These are phyloP conservation scores for Eira barbara DNA, from an alignment of 2,113 vertebrate species.

Conservation along the genomic window DNA sequence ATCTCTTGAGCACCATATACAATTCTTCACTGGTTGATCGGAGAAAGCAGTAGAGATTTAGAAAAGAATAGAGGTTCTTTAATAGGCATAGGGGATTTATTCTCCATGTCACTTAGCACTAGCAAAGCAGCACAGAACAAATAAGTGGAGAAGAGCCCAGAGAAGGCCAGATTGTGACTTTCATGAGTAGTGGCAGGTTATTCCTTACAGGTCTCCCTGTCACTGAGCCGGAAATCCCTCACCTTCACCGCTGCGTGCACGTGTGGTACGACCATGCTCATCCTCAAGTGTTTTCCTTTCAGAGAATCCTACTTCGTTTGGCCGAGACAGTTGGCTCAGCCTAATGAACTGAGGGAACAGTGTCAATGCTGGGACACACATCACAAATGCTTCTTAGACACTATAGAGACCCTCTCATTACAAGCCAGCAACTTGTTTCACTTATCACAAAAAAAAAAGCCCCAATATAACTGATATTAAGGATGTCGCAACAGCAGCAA, in stretches of 20 bases:
- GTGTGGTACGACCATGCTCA: not conserved
- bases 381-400: not conserved
- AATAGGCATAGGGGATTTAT: slow-evolving; percentile 32
- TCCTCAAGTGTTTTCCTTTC: not conserved
- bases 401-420: not conserved
- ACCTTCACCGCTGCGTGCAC: rapidly evolving
- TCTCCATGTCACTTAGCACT: slow-evolving; percentile 28
- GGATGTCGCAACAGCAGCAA: not conserved
- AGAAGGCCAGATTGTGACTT: not conserved
- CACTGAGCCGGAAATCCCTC: not conserved
- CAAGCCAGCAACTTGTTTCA: not conserved
- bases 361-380: not conserved
- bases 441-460: not conserved
- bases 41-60: slow-evolving; percentile 50
- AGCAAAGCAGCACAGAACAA: slow-evolving; percentile 32
- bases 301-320: not conserved
- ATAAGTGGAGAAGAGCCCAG: not conserved
- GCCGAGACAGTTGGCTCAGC: not conserved
- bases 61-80: slow-evolving; percentile 41
- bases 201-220: not conserved
- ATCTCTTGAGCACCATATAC: slow-evolving; percentile 58
- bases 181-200: not conserved
- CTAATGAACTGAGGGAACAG: not conserved
- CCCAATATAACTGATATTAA: not conserved
- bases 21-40: slow-evolving; percentile 53